These are phyloP conservation scores for Diplazon laetatorius DNA, from an alignment of 2,888 invertebrate species.

Conservation along the genomic window DNA sequence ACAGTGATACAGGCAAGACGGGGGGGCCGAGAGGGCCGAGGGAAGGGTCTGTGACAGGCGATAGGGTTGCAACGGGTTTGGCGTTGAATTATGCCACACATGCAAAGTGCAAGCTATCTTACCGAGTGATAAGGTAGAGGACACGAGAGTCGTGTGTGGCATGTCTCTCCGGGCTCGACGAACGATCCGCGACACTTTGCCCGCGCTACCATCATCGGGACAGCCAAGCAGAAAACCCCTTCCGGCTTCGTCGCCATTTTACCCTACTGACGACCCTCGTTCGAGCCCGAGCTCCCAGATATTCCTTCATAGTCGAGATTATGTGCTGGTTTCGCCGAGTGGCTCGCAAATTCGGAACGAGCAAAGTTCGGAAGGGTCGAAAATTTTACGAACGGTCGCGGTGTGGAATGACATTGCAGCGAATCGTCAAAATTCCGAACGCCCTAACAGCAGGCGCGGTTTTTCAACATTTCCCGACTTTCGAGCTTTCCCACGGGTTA, in stretches of 20 bases:
- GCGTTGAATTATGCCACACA: conserved; percentile 81
- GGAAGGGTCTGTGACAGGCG: conserved; percentile 44
- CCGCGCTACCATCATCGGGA: conserved; percentile 43
- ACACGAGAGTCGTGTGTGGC: conserved; percentile 78
- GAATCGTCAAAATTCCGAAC: too few relatives aligned
- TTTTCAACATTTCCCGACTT: too few relatives aligned
- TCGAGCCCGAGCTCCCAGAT: conserved; percentile 36
- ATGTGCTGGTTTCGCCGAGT: conserved; percentile 41
- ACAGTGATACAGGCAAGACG: conserved; percentile 46
- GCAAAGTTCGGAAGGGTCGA: too few relatives aligned
- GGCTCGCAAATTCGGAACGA: conserved; percentile 39
- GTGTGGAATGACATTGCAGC: too few relatives aligned
- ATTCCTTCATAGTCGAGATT: conserved; percentile 25
- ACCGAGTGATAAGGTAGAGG: conserved; percentile 80
- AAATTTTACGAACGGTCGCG: conserved; percentile 52
- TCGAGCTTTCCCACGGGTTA: too few relatives aligned
- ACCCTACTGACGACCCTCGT: neutral
- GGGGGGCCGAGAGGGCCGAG: conserved; percentile 58
- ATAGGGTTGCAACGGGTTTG: conserved; percentile 67
- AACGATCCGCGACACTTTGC: conserved; percentile 77
- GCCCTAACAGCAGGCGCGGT: too few relatives aligned
- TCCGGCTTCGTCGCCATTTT: neutral
- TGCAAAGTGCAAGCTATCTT: conserved; percentile 81
- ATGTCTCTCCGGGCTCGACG: conserved; percentile 78
- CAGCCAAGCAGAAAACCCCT: conserved; percentile 15